phyloP scores from a whole-genome alignment of 2,888 invertebrate species.

The Trichopria drosophilae region DNA sequence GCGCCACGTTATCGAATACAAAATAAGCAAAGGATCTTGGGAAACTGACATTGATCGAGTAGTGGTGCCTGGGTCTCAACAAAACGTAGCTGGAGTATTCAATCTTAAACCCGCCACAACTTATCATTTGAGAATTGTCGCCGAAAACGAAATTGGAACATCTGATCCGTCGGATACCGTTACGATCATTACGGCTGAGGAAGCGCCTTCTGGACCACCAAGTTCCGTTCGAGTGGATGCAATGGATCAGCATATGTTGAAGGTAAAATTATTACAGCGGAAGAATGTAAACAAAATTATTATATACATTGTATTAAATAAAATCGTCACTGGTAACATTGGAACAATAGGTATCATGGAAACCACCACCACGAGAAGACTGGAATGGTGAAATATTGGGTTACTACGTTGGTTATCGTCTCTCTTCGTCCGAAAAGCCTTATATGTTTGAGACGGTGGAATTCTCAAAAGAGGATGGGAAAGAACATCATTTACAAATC shows the following conservation, averaged over 20 bases:
- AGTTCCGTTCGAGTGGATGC: conserved; percentile 84
- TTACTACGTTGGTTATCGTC: conserved; percentile 88
- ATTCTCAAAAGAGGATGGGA: conserved; percentile 87
- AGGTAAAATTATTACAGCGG: conserved; percentile 48
- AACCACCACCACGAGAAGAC: conserved; percentile 83
- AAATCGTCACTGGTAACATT: no score
- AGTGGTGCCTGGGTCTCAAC: conserved; percentile 80
- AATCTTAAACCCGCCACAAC: conserved; percentile 88
- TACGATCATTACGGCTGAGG: conserved; percentile 93
- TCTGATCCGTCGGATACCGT: conserved; percentile 91
- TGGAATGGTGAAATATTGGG: conserved; percentile 92
- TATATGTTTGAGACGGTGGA: conserved; percentile 90
- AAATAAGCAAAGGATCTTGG: conserved; percentile 80
- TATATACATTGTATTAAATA: background rate
- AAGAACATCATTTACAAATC: conserved; percentile 84
- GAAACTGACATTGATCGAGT: conserved; percentile 85
- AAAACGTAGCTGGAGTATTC: conserved; percentile 86
- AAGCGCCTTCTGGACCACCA: conserved; percentile 83
- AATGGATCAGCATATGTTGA: conserved; percentile 81
- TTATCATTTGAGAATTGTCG: conserved; percentile 89
- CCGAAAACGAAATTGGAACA: conserved; percentile 91
- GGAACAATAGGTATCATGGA: conserved; percentile 73
- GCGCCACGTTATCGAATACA: conserved; percentile 88
- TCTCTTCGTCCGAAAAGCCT: conserved; percentile 81
- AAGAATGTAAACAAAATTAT: background rate